Conservation (phyloP, 2,888 invertebrate genomes). For the Hydraecia micacea region DNA sequence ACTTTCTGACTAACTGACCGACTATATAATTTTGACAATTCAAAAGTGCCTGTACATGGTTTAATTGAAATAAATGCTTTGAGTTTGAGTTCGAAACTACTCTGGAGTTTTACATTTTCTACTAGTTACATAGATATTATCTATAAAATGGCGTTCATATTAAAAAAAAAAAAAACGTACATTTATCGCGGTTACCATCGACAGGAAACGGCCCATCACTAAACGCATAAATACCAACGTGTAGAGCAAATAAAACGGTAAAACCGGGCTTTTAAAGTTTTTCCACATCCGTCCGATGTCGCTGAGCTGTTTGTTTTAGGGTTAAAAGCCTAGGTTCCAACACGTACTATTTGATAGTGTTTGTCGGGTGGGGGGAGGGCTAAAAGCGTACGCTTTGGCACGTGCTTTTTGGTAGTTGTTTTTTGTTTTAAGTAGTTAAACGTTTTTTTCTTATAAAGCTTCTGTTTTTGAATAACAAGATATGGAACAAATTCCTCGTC, state of each 20-base stretch:
- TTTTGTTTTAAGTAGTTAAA: background rate
- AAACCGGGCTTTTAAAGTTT: conserved; percentile 71
- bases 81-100: no score
- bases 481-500: background rate
- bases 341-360: conserved; percentile 34
- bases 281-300: conserved; percentile 69
- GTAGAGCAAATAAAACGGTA: conserved; percentile 79
- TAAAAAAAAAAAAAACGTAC: conserved; percentile 1
- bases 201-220: conserved; percentile 67
- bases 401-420: background rate
- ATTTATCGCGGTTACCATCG: conserved; percentile 40
- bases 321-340: conserved; percentile 44
- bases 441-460: background rate
- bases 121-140: background rate
- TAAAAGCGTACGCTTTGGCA: conserved; percentile 14
- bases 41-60: no score
- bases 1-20: no score
- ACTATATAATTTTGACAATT: no score
- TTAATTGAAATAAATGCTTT: no score
- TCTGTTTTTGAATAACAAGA: background rate
- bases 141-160: conserved; percentile 6
- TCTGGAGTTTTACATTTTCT: background rate
- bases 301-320: conserved; percentile 61
- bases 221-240: conserved; percentile 69
- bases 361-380: conserved; percentile 4